phyloP scores from a whole-genome alignment of 2,113 vertebrate species.

The Plecotus auritus region DNA sequence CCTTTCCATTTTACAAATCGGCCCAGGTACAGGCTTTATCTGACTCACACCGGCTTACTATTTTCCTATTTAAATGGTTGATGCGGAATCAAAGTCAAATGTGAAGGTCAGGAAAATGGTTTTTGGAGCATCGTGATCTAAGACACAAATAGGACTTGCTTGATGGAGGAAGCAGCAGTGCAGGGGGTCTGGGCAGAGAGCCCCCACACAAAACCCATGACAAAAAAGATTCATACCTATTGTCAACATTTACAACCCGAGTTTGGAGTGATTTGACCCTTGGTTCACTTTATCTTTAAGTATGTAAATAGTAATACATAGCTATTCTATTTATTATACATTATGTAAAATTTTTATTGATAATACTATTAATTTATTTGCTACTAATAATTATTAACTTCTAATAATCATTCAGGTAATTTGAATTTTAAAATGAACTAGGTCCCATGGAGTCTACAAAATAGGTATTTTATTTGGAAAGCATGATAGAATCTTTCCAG shows the following conservation, averaged over 20 bases:
- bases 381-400: neutral
- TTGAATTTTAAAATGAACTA: neutral
- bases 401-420: neutral
- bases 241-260: fast-evolving
- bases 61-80: slow-evolving; percentile 81
- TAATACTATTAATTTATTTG: neutral
- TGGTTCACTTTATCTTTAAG: neutral
- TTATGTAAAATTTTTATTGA: neutral
- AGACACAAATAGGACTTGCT: neutral
- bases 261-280: neutral
- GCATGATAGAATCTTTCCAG: neutral
- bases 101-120: slow-evolving; percentile 76
- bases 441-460: neutral
- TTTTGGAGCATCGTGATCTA: slow-evolving; percentile 57
- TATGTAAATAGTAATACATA: neutral
- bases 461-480: neutral
- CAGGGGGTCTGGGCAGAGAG: neutral
- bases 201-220: neutral
- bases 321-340: neutral
- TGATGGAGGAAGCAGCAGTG: neutral
- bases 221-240: fast-evolving
- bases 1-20: slow-evolving; percentile 69
- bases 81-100: slow-evolving; percentile 77
- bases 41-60: slow-evolving; percentile 54
- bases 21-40: slow-evolving; percentile 73